These are phyloP conservation scores for Synergus itoensis DNA, from an alignment of 2,888 invertebrate species.

Conservation along the genomic window DNA sequence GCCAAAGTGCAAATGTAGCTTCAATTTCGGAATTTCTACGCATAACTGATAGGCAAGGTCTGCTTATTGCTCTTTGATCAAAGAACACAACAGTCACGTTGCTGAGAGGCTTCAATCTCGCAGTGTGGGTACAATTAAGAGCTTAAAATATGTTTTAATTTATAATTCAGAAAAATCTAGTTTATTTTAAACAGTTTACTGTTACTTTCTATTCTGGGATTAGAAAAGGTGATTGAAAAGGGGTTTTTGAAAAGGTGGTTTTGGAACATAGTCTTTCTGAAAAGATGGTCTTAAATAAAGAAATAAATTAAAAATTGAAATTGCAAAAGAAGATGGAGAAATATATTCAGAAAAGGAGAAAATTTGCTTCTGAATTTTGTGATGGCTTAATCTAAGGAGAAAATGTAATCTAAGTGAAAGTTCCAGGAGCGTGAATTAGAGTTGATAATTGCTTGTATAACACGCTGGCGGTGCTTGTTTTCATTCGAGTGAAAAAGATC, in stretches of 20 bases:
- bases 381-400: conserved; percentile 22
- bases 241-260: too few relatives aligned
- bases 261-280: too few relatives aligned
- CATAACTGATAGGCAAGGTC: conserved; percentile 5
- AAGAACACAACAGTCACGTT: background rate
- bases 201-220: too few relatives aligned
- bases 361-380: background rate
- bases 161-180: too few relatives aligned
- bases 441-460: conserved; percentile 35
- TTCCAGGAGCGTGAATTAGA: conserved; percentile 23
- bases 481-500: conserved; percentile 35
- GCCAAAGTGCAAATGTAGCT: background rate
- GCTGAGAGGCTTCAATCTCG: background rate
- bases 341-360: background rate
- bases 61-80: background rate
- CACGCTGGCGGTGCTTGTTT: conserved; percentile 14
- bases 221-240: too few relatives aligned
- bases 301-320: too few relatives aligned
- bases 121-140: background rate
- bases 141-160: too few relatives aligned
- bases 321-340: too few relatives aligned
- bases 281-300: too few relatives aligned
- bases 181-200: too few relatives aligned
- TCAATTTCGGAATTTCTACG: conserved; percentile 9
- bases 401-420: background rate